Conservation (phyloP, 1,140 invertebrate genomes). For the Wasmannia auropunctata region DNA sequence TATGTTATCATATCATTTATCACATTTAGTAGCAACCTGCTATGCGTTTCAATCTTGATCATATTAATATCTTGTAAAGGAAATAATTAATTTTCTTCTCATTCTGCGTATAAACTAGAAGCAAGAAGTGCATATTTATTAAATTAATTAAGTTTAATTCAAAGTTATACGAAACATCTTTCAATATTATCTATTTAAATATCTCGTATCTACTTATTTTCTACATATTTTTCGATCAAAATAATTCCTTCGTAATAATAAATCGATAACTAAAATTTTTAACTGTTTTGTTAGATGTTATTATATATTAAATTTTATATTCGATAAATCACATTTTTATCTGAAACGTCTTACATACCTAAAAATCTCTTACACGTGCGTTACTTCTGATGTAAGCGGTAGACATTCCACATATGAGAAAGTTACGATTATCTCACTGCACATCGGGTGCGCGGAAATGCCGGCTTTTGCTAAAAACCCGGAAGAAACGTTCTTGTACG, state of each 20-base stretch:
- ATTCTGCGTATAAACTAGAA: neutral
- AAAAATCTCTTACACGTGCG: neutral
- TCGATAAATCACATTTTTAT: neutral
- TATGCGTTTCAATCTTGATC: neutral
- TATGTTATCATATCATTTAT: neutral
- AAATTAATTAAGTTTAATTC: neutral
- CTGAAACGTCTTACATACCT: neutral
- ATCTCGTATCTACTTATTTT: neutral
- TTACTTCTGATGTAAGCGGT: neutral
- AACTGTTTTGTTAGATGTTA: neutral
- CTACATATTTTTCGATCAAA: neutral
- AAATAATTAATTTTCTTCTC: slow-evolving; percentile 9
- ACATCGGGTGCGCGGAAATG: slow-evolving; percentile 13
- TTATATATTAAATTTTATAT: neutral
- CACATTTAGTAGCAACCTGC: neutral
- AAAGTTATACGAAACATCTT: neutral
- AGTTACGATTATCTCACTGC: neutral
- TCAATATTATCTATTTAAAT: too few relatives aligned
- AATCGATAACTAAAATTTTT: neutral
- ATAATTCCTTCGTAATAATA: neutral
- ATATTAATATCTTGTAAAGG: slow-evolving; percentile 10
- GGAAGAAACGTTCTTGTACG: slow-evolving; percentile 45
- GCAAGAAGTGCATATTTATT: neutral
- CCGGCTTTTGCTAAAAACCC: slow-evolving; percentile 31
- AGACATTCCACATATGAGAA: neutral